Evolutionary conservation across 2,888 invertebrate species (phyloP), one percentile per base, ranked within the genome.

Genomic region (Drosophila greeni): DNA sequence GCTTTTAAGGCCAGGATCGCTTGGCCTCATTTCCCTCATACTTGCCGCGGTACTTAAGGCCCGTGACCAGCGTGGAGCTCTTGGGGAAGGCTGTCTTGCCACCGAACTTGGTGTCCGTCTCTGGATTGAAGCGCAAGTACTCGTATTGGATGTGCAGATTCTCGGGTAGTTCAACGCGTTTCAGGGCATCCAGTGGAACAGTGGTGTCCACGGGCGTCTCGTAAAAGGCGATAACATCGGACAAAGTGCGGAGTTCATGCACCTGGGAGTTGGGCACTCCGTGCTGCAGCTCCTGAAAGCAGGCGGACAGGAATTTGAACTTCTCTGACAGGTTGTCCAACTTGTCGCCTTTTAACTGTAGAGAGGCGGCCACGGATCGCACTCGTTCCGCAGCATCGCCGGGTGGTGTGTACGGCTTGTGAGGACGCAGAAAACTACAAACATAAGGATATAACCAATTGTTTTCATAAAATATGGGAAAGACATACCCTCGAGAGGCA

Each of bases 91-190:
- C 97, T 26, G 95, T 93, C 75, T 92, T 87, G 9, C 97, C 97
- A 70, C 91, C 90, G 86, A 95, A 94, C 87, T 90, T 89, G 0
- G 91, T 92, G 82, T 95, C 95, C 0, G 92, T 93, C 18, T 94
- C 94, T 73, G 97, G 95, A 90, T 96, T 92, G 88, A 96, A 98
- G 59, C 97, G 90, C 42, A 93, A 87, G 87, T 95, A 95, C 47
- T 97, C 94, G 64, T 92, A 90, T 85, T 95, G 94, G 5, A 98
- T 91, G 87, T 97, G 94, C 26, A 98, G 88, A 90, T 98, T 98
- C 82, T 94, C 93, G 0, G 98, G 97, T 52, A 98, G 88, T 31
- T 96, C 92, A 85, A 92, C 91, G 64, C 90, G 91, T 67, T 91
- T 92, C 79, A 96, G 86, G 33, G 91, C 91, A 75, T 97, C 96